A percentile compares a stretch with the other conserved stretches of the same genome.
phyloP scores from a whole-genome alignment of 2,888 invertebrate genomes.

The Phengaris alcon region DNA sequence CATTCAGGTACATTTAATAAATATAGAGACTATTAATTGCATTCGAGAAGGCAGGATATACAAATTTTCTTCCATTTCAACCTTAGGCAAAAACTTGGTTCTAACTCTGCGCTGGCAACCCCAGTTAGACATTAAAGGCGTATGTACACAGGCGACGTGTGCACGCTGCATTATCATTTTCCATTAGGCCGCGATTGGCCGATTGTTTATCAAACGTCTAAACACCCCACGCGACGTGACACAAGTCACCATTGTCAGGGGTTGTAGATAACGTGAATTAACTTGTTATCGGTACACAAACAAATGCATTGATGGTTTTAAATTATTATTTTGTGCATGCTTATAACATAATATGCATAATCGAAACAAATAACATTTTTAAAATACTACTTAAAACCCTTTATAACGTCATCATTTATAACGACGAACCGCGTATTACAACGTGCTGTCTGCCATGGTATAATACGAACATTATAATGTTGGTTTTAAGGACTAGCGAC shows the following conservation, averaged over 20 bases:
- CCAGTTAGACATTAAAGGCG: slow-evolving; percentile 35
- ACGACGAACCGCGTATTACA: no score
- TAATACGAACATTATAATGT: no score
- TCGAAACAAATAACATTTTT: no score
- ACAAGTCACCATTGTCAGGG: slow-evolving; percentile 15
- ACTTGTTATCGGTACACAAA: slow-evolving; percentile 15
- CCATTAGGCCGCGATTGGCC: slow-evolving; percentile 50
- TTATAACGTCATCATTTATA: no score
- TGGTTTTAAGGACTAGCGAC: no score
- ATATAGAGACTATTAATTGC: no score
- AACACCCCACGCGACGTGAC: not conserved
- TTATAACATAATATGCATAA: slow-evolving; percentile 39
- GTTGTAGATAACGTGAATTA: slow-evolving; percentile 12
- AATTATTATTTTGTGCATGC: slow-evolving; percentile 46
- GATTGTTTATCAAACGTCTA: slow-evolving; percentile 44
- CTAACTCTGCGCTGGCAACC: not conserved
- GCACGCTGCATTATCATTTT: slow-evolving; percentile 64
- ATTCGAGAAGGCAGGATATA: no score
- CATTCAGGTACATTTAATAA: no score
- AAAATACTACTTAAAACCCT: not conserved
- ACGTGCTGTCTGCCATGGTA: no score
- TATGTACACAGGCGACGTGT: slow-evolving; percentile 32
- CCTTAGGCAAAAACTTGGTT: not conserved
- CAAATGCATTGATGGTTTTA: slow-evolving; percentile 6
- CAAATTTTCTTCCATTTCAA: not conserved